A percentile compares a stretch with the other conserved stretches of the same genome.
These are phyloP conservation scores for Fragum sueziense DNA, from an alignment of 2,888 invertebrate species.

Conservation along the genomic window DNA sequence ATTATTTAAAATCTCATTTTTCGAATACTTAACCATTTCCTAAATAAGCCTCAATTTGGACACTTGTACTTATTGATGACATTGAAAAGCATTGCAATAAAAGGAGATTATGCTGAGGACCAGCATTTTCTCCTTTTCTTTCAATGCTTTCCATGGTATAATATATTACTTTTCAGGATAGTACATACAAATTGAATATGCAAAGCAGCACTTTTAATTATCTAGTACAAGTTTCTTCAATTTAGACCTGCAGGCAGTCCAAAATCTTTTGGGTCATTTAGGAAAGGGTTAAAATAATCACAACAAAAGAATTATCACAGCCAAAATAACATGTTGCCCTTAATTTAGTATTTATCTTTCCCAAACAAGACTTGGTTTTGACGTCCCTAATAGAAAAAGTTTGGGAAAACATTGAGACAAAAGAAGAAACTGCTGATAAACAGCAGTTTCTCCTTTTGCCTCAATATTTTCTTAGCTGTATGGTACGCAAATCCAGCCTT, in stretches of 20 bases:
- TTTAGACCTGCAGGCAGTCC: background rate
- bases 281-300: background rate
- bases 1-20: background rate
- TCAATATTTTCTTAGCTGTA: no score
- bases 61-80: background rate
- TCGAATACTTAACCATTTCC: background rate
- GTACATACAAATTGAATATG: background rate
- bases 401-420: no score
- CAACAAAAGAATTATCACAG: background rate
- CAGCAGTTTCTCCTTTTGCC: no score
- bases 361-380: no score
- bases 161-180: no score
- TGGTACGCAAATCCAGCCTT: no score
- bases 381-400: no score
- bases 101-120: background rate
- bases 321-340: background rate
- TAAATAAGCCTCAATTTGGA: background rate
- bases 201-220: background rate
- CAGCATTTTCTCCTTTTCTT: conserved; percentile 7
- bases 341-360: background rate
- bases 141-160: no score
- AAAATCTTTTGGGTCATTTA: background rate
- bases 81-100: background rate
- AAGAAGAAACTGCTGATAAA: no score
- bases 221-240: background rate